Evolutionary conservation across 1,140 invertebrate species (phyloP), one percentile per base, ranked within the genome.

Genomic region (Meloidogyne exigua): DNA sequence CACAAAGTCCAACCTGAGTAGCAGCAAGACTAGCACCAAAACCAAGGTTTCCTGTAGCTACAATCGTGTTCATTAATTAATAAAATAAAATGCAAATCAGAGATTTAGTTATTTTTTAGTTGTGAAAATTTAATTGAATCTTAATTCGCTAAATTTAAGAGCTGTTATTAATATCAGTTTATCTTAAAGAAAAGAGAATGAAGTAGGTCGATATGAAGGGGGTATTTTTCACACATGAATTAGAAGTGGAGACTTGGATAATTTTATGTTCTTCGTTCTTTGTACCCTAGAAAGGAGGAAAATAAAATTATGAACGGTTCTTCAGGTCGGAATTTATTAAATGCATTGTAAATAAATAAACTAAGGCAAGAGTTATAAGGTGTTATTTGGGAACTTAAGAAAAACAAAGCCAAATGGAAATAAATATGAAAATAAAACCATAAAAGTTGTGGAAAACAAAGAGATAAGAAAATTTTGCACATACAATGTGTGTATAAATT

Each of bases 1-100:
- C 76, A 25, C 72, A 75, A 13, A 79, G 32, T 44, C 78, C 78
- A 42, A 79, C 66, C 42, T 79, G 68, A 1, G 78, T 72, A 0
- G 78, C 63, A 23, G 72, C 78, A 44, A 79, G 15, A 32, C 32
- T 70, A 15, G 79, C 36, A 3, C 78, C 78, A 36, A 79, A 23
- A 0, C 76, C 69, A 18, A 79, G 39, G 10, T 66, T 63, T 7
- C 67, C 78, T 18, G 76, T 73, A 36, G 72, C 72, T 49, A 64
- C 15, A 26, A 73, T 65, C 25, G 72, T 36, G 72, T 73, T 62
- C 65, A 39, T 73, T 32, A 12, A 57, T 39, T 39, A 7, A n/a
- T n/a, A n/a, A n/a, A n/a, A n/a, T n/a, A n/a, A n/a, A n/a, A 57
- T n/a, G n/a, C 18, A n/a, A 57, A n/a, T 57, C 7, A 57, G n/a